Evolutionary conservation across 2,113 vertebrate genomes (phyloP).

Genomic region (Physeter macrocephalus): DNA sequence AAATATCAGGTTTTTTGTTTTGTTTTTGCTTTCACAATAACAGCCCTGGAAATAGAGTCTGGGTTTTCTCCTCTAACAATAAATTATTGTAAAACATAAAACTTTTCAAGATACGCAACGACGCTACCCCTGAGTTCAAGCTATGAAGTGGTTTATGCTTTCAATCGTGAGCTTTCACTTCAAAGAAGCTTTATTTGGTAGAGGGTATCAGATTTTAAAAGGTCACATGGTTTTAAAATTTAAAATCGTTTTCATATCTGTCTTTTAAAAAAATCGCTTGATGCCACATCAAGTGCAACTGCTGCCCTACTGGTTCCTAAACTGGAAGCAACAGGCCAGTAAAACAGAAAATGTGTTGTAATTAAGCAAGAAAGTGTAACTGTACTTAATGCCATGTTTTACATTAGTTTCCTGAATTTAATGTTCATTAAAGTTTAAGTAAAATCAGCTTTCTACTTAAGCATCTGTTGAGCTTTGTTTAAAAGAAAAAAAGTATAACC

Average conservation of each 20-base stretch:
- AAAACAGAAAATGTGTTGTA: background rate
- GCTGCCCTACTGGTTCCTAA: background rate
- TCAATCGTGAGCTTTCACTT: background rate
- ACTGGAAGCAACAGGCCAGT: background rate
- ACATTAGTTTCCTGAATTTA: background rate
- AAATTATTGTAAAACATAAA: constrained; percentile 24
- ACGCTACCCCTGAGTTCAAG: background rate
- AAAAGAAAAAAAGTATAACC: background rate
- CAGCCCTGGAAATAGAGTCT: background rate
- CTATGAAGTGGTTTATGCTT: background rate
- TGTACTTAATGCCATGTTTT: background rate
- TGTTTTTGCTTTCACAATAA: constrained; percentile 1
- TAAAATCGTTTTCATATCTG: background rate
- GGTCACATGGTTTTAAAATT: background rate
- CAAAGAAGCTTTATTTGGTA: background rate
- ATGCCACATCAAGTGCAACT: background rate
- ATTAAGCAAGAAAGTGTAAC: background rate
- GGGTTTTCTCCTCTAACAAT: background rate
- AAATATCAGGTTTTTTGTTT: constrained; percentile 15
- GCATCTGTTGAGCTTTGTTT: background rate
- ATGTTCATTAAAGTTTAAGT: background rate
- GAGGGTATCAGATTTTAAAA: background rate
- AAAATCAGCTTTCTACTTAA: background rate
- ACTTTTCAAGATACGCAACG: background rate
- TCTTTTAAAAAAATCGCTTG: background rate